A percentile compares a stretch with the other conserved stretches of the same genome.
Conservation (phyloP, 2,797 vertebrate genomes). For the Pagetopsis macropterus region DNA sequence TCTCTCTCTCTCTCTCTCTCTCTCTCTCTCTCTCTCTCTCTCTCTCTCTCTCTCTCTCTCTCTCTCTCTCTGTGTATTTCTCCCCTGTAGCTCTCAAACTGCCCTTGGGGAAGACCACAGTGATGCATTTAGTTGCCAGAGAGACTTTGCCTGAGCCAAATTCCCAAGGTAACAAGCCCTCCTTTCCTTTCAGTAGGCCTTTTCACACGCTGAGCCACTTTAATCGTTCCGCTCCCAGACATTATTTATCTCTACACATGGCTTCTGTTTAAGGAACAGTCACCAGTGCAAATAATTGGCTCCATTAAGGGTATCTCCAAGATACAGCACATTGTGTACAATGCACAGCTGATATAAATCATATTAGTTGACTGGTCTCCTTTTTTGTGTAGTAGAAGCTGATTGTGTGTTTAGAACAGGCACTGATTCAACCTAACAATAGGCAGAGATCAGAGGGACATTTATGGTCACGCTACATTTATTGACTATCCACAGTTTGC, state of each 20-base stretch:
- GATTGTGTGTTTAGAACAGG: background rate
- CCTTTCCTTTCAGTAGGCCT: conserved; percentile 56
- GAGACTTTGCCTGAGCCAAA: conserved; percentile 99
- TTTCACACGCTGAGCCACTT: conserved; percentile 66
- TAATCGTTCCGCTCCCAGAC: conserved; percentile 51
- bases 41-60: conserved; percentile 9
- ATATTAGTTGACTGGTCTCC: conserved; percentile 19
- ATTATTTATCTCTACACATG: conserved; percentile 66
- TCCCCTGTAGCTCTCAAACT: conserved; percentile 92
- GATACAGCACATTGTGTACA: conserved; percentile 48
- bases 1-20: background rate
- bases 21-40: conserved; percentile 5
- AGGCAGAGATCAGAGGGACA: conserved; percentile 4
- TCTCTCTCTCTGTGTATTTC: conserved; percentile 1
- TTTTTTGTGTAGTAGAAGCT: conserved; percentile 16
- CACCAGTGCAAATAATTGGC: conserved; percentile 67
- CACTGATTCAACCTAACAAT: conserved; percentile 9
- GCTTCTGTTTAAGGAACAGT: conserved; percentile 61
- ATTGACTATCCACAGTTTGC: background rate
- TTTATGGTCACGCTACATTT: background rate
- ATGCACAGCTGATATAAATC: conserved; percentile 39
- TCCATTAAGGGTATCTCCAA: conserved; percentile 50
- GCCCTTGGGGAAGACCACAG: conserved; percentile 97
- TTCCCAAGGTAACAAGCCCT: conserved; percentile 92
- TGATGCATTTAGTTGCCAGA: conserved; percentile 99